Conservation (phyloP, 1,140 invertebrate genomes). For the Amyelois transitella region DNA sequence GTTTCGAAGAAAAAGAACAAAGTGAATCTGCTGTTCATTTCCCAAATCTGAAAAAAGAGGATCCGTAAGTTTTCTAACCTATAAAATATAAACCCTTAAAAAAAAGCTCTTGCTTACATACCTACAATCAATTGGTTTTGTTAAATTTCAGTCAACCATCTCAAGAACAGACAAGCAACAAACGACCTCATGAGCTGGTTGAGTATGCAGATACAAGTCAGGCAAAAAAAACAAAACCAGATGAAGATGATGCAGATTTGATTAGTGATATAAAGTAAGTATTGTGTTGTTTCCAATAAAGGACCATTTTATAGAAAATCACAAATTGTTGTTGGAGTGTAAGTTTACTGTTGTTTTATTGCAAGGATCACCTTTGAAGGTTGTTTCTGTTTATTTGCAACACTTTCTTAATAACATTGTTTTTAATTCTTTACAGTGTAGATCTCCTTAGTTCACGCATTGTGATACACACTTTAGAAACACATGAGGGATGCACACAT, state of each 20-base stretch:
- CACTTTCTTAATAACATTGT: background rate
- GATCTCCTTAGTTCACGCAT: slow-evolving; percentile 81
- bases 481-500: slow-evolving; percentile 92
- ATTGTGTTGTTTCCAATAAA: background rate
- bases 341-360: background rate
- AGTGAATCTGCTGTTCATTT: slow-evolving; percentile 31
- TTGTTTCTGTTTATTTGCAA: background rate
- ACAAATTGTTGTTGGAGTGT: background rate
- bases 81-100: slow-evolving; percentile 3
- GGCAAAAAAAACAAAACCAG: slow-evolving; percentile 38
- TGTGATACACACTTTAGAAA: slow-evolving; percentile 90
- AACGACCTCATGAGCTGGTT: slow-evolving; percentile 48
- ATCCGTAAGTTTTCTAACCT: slow-evolving; percentile 29
- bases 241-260: slow-evolving; percentile 44
- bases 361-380: background rate
- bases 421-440: slow-evolving; percentile 64
- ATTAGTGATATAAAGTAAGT: slow-evolving; percentile 53
- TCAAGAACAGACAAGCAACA: slow-evolving; percentile 21
- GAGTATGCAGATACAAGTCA: slow-evolving; percentile 42
- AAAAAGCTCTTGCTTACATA: background rate
- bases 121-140: background rate
- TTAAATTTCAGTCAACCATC: slow-evolving; percentile 9
- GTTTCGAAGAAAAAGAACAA: slow-evolving; percentile 42
- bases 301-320: background rate
- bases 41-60: slow-evolving; percentile 31